Base-by-base conservation (phyloP, 2,797 vertebrate species). In the Rousettus madagascariensis region DNA sequence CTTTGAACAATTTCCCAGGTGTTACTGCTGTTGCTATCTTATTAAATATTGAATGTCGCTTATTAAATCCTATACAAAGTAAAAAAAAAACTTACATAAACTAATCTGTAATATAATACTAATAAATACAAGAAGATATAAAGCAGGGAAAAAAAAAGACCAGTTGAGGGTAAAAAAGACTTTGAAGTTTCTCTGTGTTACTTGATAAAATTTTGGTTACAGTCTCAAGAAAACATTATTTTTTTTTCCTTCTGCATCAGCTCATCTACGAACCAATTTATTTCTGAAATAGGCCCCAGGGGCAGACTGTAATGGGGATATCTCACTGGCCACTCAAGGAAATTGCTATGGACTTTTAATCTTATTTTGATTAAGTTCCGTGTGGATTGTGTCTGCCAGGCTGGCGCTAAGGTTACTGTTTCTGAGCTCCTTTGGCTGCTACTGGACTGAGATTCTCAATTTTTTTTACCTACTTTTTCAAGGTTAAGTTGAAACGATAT, bases 321-420 rank as follows among this genome's bases (percentile, higher is more conserved):
- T 97, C 83, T 97, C 88, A 95, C 96, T 95, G 83, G 91, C 96
- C 96, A 97, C 97, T 97, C 96, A 97, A 95, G 96, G 95, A 97
- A 98, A 98, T 98, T 98, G 97, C 97, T 97, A 82, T 95, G 94
- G 97, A 98, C 97, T 98, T 98, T 98, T 97, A 97, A 98, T 98
- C 96, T 97, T 97, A 97, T 96, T 97, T 98, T 98, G 97, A 98
- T 98, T 97, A 97, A 98, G 95, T 97, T 96, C 89, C 2, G 65
- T 85, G 91, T 92, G 95, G 96, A 98, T 97, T 97, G 96, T 95
- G 94, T 96, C 97, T 97, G 96, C 95, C 92, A 89, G 95, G 86
- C 92, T 95, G 46, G 91, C 74, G 57, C 72, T 38, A 65, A 97
- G 90, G 97, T 97, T 95, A 95, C 95, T 92, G 72, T 94, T 97